Conservation (phyloP, 2,797 vertebrate genomes). For the Lerista edwardsae region DNA sequence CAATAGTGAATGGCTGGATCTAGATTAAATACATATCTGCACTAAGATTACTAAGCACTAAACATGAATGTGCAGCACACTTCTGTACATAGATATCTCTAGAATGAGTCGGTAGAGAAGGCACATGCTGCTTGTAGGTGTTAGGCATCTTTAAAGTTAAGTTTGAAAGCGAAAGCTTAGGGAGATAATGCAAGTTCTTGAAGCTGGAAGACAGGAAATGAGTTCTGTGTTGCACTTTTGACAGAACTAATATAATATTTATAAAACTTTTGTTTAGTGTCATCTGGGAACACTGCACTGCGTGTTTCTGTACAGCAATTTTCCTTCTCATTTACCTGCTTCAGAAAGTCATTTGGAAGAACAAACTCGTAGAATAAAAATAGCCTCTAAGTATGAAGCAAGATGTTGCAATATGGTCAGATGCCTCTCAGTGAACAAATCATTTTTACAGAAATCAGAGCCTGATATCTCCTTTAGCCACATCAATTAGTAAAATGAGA, state of each 20-base stretch:
- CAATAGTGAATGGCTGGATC: not conserved
- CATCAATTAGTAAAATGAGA: not conserved
- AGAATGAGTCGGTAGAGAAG: not conserved
- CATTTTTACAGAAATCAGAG: not conserved
- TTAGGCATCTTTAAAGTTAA: not conserved
- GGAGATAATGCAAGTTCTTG: not conserved
- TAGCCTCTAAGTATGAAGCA: not conserved
- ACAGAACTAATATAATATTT: not conserved
- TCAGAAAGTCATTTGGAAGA: not conserved
- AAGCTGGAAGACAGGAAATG: not conserved
- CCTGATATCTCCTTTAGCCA: not conserved
- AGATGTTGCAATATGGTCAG: not conserved
- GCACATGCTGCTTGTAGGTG: not conserved
- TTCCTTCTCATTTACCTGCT: not conserved
- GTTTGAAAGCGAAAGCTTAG: not conserved
- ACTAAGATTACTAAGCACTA: not conserved
- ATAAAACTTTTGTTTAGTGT: not conserved
- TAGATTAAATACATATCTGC: not conserved
- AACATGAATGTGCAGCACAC: no score
- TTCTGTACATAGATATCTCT: not conserved
- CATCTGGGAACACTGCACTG: not conserved
- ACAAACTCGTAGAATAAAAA: conserved; percentile 7
- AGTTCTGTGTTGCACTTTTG: not conserved
- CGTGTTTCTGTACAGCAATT: not conserved
- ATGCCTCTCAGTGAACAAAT: not conserved